phyloP scores from a whole-genome alignment of 2,113 vertebrate genomes.

The Herpailurus yagouaroundi region DNA sequence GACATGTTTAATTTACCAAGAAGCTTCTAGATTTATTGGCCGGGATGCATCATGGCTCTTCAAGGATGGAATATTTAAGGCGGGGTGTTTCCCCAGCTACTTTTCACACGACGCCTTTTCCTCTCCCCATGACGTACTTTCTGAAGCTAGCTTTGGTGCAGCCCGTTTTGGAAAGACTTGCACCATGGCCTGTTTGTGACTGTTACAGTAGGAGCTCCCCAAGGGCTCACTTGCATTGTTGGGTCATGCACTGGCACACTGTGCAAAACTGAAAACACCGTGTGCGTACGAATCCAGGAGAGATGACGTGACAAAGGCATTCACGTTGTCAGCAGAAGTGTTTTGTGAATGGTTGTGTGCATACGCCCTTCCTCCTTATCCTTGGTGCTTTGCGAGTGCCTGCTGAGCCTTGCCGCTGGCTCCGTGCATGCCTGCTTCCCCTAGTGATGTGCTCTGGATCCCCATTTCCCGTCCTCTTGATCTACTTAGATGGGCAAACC shows the following conservation, averaged over 20 bases:
- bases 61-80: rapidly evolving
- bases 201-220: rapidly evolving
- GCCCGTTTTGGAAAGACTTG: background rate
- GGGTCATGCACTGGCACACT: rapidly evolving
- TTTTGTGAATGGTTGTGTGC: no score
- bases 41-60: rapidly evolving
- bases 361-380: rapidly evolving
- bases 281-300: background rate
- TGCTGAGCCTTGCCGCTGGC: rapidly evolving
- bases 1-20: rapidly evolving
- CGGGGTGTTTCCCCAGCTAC: rapidly evolving
- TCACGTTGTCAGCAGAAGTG: background rate
- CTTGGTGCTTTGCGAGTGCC: rapidly evolving
- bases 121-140: rapidly evolving
- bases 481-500: no score
- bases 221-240: rapidly evolving
- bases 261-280: background rate
- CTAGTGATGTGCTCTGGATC: rapidly evolving
- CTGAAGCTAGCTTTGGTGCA: background rate
- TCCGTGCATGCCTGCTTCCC: rapidly evolving
- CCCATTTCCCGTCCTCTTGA: background rate
- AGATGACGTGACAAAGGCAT: rapidly evolving
- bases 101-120: rapidly evolving
- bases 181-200: rapidly evolving
- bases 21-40: rapidly evolving